Conservation (phyloP, 2,797 vertebrate species). For the Pangasius larnaudii region DNA sequence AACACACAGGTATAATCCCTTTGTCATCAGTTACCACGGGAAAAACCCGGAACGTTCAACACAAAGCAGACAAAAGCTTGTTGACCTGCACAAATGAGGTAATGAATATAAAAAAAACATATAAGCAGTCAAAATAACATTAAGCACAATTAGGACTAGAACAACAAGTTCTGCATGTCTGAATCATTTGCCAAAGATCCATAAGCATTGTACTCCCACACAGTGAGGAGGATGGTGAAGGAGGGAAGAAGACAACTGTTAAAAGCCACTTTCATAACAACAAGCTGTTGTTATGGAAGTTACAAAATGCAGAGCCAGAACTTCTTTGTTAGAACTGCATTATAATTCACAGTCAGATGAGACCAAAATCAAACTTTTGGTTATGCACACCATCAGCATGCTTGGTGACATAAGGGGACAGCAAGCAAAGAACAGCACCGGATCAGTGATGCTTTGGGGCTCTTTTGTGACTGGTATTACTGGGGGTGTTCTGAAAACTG, state of each 20-base stretch:
- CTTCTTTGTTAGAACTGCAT: no score
- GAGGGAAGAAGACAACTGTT: background rate
- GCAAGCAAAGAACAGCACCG: background rate
- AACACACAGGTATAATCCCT: background rate
- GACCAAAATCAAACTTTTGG: background rate
- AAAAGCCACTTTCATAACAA: slow-evolving; percentile 4
- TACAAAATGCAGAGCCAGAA: background rate
- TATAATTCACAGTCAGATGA: background rate
- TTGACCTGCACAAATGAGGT: background rate
- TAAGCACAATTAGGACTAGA: background rate
- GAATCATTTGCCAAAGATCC: background rate
- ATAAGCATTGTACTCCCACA: background rate
- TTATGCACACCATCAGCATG: background rate
- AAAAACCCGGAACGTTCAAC: background rate
- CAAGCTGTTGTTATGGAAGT: background rate
- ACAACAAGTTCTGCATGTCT: background rate
- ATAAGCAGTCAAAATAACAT: background rate
- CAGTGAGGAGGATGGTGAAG: background rate
- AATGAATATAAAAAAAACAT: background rate
- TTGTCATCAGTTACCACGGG: background rate
- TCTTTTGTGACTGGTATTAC: background rate
- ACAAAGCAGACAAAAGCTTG: background rate
- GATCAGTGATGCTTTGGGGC: background rate
- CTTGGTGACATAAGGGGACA: background rate
- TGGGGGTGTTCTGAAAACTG: background rate